Percentiles rank a stretch among this genome's conserved stretches.
Conservation (phyloP, 2,113 vertebrate genomes). For the Nannobrachium achirus region DNA sequence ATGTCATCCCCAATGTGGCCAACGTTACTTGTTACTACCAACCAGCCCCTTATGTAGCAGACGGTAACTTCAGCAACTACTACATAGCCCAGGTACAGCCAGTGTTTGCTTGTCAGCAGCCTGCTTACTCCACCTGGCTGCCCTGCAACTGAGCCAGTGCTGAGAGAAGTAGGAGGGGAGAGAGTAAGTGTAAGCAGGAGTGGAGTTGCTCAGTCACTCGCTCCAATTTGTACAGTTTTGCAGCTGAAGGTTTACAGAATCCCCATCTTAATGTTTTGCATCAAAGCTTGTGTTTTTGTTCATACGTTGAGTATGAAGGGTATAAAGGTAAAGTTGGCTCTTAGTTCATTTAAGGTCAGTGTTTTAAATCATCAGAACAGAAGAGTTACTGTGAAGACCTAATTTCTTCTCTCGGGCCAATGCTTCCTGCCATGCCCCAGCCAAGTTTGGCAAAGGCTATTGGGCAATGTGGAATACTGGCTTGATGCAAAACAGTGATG, state of each 20-base stretch:
- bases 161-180: conserved; percentile 29
- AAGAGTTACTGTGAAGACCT: conserved; percentile 48
- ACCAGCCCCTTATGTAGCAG: conserved; percentile 96
- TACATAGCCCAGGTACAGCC: conserved; percentile 98
- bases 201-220: conserved; percentile 27
- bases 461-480: conserved; percentile 13
- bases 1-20: conserved; percentile 97
- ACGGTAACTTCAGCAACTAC: conserved; percentile 99
- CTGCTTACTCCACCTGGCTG: conserved; percentile 96
- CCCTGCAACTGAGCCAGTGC: conserved; percentile 90
- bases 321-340: conserved; percentile 71
- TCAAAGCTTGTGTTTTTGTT: conserved; percentile 80
- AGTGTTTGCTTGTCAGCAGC: conserved; percentile 94
- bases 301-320: conserved; percentile 76
- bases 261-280: conserved; percentile 79
- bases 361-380: conserved; percentile 68
- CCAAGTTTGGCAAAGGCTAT: conserved; percentile 40
- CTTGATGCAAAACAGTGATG: conserved; percentile 18
- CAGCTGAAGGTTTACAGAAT: conserved; percentile 76
- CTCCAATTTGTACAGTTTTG: conserved; percentile 66
- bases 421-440: conserved; percentile 20
- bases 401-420: conserved; percentile 28
- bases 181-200: conserved; percentile 68
- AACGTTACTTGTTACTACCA: conserved; percentile 99
- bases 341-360: conserved; percentile 76